A percentile compares a stretch with the other conserved stretches of the same genome.
phyloP scores from a whole-genome alignment of 2,797 vertebrate genomes.

The Mareca strepera region DNA sequence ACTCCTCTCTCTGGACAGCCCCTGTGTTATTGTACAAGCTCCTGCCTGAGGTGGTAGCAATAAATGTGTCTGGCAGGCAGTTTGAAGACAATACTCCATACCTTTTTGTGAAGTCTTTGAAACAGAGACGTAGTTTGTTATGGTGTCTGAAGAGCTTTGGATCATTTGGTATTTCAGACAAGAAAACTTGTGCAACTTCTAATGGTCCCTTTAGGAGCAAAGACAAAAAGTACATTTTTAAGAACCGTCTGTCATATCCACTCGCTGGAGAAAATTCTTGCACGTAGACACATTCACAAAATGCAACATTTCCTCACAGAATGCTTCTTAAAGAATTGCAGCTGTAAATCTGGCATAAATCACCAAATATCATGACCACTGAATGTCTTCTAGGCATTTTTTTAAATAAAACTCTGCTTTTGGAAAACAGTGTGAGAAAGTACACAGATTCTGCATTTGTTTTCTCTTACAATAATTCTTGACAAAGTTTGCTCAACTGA shows the following conservation, averaged over 20 bases:
- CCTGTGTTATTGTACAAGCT: background rate
- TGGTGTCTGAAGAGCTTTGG: slow-evolving; percentile 98
- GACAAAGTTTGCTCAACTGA: slow-evolving; percentile 7
- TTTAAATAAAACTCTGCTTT: slow-evolving; percentile 10
- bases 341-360: slow-evolving; percentile 14
- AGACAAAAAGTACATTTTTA: background rate
- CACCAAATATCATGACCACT: background rate
- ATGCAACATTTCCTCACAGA: background rate
- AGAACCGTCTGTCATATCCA: background rate
- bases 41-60: background rate
- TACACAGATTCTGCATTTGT: background rate
- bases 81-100: slow-evolving; percentile 58
- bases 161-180: slow-evolving; percentile 96
- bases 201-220: slow-evolving; percentile 88
- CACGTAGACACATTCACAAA: background rate
- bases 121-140: slow-evolving; percentile 97
- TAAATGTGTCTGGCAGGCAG: background rate
- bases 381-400: background rate
- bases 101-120: slow-evolving; percentile 99
- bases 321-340: background rate
- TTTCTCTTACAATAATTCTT: slow-evolving; percentile 39
- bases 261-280: background rate
- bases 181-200: slow-evolving; percentile 98
- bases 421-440: slow-evolving; percentile 37
- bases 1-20: background rate